Evolutionary conservation across 2,888 invertebrate species (phyloP), one percentile per base, ranked within the genome.

Genomic region (Mylabris sibirica): DNA sequence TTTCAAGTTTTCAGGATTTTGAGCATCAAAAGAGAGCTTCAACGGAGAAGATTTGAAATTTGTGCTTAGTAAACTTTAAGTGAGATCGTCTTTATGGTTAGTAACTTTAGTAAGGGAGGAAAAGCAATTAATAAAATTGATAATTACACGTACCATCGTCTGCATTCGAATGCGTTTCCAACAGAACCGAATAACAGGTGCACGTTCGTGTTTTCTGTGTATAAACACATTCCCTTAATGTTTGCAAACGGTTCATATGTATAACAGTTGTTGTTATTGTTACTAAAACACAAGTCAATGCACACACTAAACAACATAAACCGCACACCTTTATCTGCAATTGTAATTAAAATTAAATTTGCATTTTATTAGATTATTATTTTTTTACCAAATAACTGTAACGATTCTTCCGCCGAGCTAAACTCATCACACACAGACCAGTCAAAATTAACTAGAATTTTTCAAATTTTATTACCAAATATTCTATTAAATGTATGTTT

Each of bases 261-360:
- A 96, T 92, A 41, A 96, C 95, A 0, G 95, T 96, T 0, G 96
- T 96, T 1, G 96, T 96, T 62, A 96, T 94, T 22, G 94, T 94
- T 65, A 96, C 95, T 64, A 96, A 87, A 30, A 96, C 94, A 81
- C 96, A 96, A 0, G 95, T 93, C 68, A 96, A 86, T 6, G 96
- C 95, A 79, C 94, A 95, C 62, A 94, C 92, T 69, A 96, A 86
- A 74, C 95, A 95, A 83, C 95, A 95, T 3, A 93, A 92, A 1
- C 96, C 96, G 35, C 95, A 94, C 73, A 96, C 90, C 86, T 96
- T 95, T 81, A 96, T 93, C 96, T 96, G 86, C 20, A 86, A 85
- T 75, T 67, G 86, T 22, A 86, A 85, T 75, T 67, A 74, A 64
- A 66, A 63, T 65, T 35, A 24, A 62, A 53, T 53, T 24, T 12